Percentiles rank a stretch among this genome's conserved stretches.
Evolutionary conservation across 2,113 vertebrate species (phyloP).

Genomic region (Megaceryle torquata): DNA sequence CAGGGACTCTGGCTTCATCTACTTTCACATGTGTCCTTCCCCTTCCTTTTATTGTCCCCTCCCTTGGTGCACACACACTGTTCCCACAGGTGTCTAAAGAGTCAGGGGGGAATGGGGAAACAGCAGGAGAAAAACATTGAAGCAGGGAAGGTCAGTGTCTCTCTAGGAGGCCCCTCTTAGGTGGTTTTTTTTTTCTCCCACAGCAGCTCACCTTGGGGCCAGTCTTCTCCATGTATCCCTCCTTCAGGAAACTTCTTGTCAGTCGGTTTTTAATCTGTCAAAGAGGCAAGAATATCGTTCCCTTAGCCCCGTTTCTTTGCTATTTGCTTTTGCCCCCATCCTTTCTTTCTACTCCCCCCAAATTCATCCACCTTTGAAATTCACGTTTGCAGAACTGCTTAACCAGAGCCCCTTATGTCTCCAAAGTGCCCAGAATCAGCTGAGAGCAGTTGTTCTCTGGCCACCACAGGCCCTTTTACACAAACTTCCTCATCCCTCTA

Average conservation of each 20-base stretch:
- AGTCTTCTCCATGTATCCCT: constrained; percentile 94
- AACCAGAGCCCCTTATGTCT: background rate
- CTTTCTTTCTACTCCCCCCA: background rate
- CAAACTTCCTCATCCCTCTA: background rate
- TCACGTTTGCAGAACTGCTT: background rate
- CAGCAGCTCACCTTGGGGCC: constrained; percentile 81
- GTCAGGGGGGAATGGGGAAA: constrained; percentile 21
- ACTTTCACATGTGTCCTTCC: constrained; percentile 45
- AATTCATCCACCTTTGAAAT: background rate
- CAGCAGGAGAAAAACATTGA: constrained; percentile 16
- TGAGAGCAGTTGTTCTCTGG: background rate
- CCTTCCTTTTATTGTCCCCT: constrained; percentile 52
- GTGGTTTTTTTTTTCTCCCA: background rate
- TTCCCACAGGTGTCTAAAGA: constrained; percentile 20
- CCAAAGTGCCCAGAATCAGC: background rate
- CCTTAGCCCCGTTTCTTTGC: background rate
- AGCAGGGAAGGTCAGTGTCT: background rate
- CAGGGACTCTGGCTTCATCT: constrained; percentile 32
- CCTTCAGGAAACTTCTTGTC: constrained; percentile 86
- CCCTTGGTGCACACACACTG: constrained; percentile 25
- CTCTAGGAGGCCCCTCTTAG: background rate
- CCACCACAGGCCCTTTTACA: background rate
- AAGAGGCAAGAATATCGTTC: background rate
- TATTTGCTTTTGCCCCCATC: background rate
- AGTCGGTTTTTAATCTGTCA: constrained; percentile 83